Conservation (phyloP, 1,140 invertebrate genomes). For the Bombus ignitus region DNA sequence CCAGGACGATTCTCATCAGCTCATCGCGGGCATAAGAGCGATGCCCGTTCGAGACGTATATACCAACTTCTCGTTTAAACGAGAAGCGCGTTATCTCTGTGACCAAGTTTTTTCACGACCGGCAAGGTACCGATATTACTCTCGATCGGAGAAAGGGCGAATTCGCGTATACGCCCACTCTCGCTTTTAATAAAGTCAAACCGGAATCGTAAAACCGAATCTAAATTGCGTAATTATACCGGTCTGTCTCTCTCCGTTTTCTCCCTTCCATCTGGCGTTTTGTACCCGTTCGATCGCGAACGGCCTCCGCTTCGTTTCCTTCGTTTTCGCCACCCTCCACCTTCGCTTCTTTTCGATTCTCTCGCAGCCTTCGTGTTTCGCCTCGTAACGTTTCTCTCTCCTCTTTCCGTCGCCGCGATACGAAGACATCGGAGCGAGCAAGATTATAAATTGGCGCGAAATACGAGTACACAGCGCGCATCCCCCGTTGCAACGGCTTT, state of each 20-base stretch:
- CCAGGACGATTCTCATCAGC: conserved; percentile 5
- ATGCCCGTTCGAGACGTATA: conserved; percentile 4
- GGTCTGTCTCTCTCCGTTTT: conserved; percentile 52
- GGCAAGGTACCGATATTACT: neutral
- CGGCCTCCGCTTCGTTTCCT: neutral
- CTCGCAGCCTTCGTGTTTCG: conserved; percentile 24
- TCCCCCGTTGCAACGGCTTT: neutral
- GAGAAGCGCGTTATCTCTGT: conserved; percentile 44
- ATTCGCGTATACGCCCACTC: conserved; percentile 67
- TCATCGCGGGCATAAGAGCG: neutral
- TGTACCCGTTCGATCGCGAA: conserved; percentile 10
- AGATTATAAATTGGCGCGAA: conserved; percentile 51
- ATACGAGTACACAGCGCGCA: neutral
- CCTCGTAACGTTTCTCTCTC: neutral
- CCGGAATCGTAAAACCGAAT: conserved; percentile 76
- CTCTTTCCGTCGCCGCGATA: neutral
- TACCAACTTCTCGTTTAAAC: conserved; percentile 24
- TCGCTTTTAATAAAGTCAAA: conserved; percentile 76
- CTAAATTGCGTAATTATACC: conserved; percentile 79
- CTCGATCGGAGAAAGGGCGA: conserved; percentile 31
- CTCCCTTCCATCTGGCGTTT: neutral
- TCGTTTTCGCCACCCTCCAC: neutral
- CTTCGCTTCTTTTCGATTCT: neutral
- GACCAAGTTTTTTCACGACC: conserved; percentile 3
- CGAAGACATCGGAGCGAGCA: neutral